Evolutionary conservation across 2,113 vertebrate genomes (phyloP), one percentile per base, ranked within the genome.

Genomic region (Orycteropus afer): DNA sequence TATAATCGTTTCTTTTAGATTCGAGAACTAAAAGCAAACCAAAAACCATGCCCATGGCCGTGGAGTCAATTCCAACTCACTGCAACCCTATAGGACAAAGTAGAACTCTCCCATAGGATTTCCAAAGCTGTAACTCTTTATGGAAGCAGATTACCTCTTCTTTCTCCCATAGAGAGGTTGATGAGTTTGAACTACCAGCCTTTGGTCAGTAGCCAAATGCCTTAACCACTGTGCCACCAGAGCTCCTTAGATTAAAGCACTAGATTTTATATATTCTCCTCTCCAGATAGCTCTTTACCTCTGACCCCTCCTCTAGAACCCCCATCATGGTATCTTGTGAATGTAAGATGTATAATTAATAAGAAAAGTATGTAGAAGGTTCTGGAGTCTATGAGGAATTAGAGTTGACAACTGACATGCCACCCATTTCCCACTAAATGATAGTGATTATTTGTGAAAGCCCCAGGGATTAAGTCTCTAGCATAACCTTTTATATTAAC

Each of bases 321-420:
- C 23, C 49, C 51, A 69, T 27, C 9, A 55, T 1, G 0, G 22
- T 81, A 55, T 82, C 78, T 91, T 88, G 63, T 94, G 97, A 85
- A 95, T 96, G 32, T 85, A 93, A 96, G 61, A 2, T 7, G 59
- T 83, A 91, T 98, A 98, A 97, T 97, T 98, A 98, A 97, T 97
- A 95, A 94, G 82, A 98, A 98, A 98, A 96, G 88, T 77, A 97
- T 98, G 97, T 94, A 81, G 89, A 96, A 96, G 61, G 22, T 96
- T 97, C 95, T 94, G 65, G 77, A 45, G 86, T 94, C 20, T 69
- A 95, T 65, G 45, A 98, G 83, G 97, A 98, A 98, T 98, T 97
- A 97, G 79, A 98, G 40, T 37, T 97, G 98, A 98, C 98, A 98
- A 96, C 84, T 96, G 97, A 97, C 97, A 96, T 97, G 94, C 92